Percentiles rank a stretch among this genome's conserved stretches.
These are phyloP conservation scores for Piaya cayana DNA, from an alignment of 2,113 vertebrate genomes.

Conservation along the genomic window DNA sequence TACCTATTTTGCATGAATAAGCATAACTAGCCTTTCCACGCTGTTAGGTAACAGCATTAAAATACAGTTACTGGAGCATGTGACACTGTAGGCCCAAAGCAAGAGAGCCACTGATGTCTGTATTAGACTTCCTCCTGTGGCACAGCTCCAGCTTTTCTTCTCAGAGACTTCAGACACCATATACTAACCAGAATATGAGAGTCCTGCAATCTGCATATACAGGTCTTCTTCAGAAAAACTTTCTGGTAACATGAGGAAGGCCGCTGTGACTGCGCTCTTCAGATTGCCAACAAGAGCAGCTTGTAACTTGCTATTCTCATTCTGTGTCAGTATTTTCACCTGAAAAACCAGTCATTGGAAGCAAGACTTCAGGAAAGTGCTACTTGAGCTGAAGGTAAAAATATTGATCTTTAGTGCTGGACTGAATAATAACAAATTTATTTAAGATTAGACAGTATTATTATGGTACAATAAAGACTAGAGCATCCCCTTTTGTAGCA, in stretches of 20 bases:
- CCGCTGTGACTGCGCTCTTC: constrained; percentile 89
- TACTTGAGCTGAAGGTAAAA: background rate
- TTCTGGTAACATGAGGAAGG: constrained; percentile 95
- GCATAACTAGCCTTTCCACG: background rate
- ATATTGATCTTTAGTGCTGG: background rate
- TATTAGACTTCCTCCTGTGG: background rate
- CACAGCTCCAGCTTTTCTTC: background rate
- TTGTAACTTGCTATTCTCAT: constrained; percentile 81
- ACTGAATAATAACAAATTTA: background rate
- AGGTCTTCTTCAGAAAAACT: constrained; percentile 94
- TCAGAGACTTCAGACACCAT: background rate
- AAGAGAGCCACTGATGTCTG: background rate
- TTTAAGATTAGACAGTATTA: background rate
- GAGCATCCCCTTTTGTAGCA: background rate
- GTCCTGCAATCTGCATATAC: constrained; percentile 88
- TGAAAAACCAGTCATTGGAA: constrained; percentile 56
- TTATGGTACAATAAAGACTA: background rate
- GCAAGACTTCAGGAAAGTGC: background rate
- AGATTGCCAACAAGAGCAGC: constrained; percentile 86
- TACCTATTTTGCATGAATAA: background rate
- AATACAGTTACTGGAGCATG: background rate
- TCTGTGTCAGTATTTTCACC: constrained; percentile 91
- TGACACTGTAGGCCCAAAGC: background rate
- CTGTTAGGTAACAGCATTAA: background rate
- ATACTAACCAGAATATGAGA: constrained; percentile 89